Evolutionary conservation across 2,888 invertebrate species (phyloP).

Genomic region (Yponomeuta evonymella): DNA sequence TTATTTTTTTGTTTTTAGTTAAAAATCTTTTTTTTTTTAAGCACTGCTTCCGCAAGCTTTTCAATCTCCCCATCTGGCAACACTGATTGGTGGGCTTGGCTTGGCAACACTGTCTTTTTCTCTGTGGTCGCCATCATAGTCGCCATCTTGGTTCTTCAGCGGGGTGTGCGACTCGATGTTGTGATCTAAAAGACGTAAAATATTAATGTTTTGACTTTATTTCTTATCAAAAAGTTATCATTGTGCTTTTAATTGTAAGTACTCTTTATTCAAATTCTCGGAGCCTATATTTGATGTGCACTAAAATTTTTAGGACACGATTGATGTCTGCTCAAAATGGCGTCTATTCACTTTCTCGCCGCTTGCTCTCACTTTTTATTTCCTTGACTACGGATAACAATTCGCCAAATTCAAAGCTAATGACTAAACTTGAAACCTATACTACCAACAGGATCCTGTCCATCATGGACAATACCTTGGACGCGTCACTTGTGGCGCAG

Average conservation of each 20-base stretch:
- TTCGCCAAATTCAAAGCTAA: background rate
- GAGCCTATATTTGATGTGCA: background rate
- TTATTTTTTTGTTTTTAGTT: too few species aligned
- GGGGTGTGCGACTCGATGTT: background rate
- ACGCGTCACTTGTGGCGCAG: conserved; percentile 78
- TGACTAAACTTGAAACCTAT: background rate
- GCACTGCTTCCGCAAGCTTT: too few species aligned
- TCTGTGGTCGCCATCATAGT: too few species aligned
- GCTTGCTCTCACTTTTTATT: background rate
- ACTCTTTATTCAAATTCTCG: background rate
- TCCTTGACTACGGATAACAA: background rate
- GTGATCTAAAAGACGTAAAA: background rate
- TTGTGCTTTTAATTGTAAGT: background rate
- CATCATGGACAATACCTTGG: conserved; percentile 60
- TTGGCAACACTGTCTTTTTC: background rate
- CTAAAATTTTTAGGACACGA: background rate
- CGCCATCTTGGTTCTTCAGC: background rate
- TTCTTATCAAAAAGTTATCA: background rate
- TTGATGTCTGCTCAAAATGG: background rate
- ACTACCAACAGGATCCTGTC: background rate
- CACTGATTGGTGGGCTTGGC: too few species aligned
- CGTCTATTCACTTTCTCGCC: background rate
- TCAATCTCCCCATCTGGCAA: too few species aligned
- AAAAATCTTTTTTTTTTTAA: too few species aligned
- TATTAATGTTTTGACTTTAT: background rate